Conservation (phyloP, 2,113 vertebrate species). For the Herpetotheres cachinnans region DNA sequence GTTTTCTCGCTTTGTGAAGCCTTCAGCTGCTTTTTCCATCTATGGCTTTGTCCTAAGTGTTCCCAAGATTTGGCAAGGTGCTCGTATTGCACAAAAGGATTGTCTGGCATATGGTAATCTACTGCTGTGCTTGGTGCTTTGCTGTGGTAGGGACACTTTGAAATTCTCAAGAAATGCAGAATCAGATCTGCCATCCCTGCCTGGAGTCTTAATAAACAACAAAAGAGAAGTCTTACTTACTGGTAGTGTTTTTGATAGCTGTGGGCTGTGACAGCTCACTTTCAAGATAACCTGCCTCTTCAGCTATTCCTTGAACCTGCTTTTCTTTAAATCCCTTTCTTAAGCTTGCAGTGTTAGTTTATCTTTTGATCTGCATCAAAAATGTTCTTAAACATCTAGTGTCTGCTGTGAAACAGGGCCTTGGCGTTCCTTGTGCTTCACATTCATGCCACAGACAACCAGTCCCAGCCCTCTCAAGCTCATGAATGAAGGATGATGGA, state of each 20-base stretch:
- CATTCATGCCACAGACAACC: neutral
- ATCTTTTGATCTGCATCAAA: neutral
- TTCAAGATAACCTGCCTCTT: neutral
- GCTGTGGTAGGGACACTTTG: neutral
- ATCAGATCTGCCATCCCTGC: neutral
- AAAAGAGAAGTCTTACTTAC: neutral
- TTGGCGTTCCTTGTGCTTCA: neutral
- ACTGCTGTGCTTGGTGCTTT: neutral
- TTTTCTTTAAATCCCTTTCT: neutral
- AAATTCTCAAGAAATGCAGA: neutral
- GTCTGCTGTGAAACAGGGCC: neutral
- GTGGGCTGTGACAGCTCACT: neutral
- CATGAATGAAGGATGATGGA: neutral
- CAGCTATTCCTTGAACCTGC: neutral
- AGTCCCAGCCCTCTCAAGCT: neutral
- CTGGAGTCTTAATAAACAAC: neutral
- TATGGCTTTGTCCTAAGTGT: slow-evolving; percentile 55
- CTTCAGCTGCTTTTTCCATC: slow-evolving; percentile 49
- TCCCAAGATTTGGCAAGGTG: slow-evolving; percentile 59
- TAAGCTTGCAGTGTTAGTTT: neutral
- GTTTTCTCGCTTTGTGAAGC: slow-evolving; percentile 29
- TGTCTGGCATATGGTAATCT: neutral
- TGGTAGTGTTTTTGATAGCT: neutral
- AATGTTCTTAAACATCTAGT: neutral
- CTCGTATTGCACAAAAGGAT: neutral